Base-by-base conservation (phyloP, 2,888 invertebrate genomes). In the Diaphora mendica region DNA sequence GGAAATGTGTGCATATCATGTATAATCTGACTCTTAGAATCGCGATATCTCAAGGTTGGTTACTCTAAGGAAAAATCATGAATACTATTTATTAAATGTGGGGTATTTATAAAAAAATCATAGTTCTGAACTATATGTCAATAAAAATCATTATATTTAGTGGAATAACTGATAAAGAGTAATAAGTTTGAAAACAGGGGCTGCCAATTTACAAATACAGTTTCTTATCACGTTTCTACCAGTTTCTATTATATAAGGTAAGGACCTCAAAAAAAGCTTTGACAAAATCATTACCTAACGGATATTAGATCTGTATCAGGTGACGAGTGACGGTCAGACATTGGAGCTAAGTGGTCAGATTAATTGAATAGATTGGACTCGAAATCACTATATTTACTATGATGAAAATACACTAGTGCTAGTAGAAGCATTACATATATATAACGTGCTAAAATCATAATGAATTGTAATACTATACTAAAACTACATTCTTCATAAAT, bases 241-340 rank as follows among this genome's bases (percentile, higher is more conserved):
- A 15, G 59, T 67, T 62, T 59, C 23, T 30, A 42, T 42, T 59
- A 59, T 26, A 23, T 7, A 23, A 48, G 48, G 23, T 39, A 65
- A 65, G 39, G 20, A 64, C 23, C 30, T 23, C 13, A 23, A n/a
- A 30, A 30, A 66, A 39, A 59, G 44, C 44, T 39, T 64, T 65
- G 2, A 17, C 35, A 55, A 67, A 83, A 71, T 77, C 70, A 82
- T 74, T 75, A 26, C 42, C 26, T 71, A 23, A 11, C 76, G 82
- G 84, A 82, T 83, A 82, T 82, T 81, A 77, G 39, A 13, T 73
- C 48, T 72, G 30, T 83, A 81, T 81, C 76, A 39, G 26, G 72
- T 75, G 78, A 51, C 55, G 55, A 35, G 23, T 35, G 55, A 72
- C 23, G 30, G 68, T 20, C 73, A 78, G 51, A 39, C 30, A 23